Evolutionary conservation across 2,113 vertebrate genomes (phyloP), one percentile per base, ranked within the genome.

Genomic region (Ptychochromis oligacanthus): DNA sequence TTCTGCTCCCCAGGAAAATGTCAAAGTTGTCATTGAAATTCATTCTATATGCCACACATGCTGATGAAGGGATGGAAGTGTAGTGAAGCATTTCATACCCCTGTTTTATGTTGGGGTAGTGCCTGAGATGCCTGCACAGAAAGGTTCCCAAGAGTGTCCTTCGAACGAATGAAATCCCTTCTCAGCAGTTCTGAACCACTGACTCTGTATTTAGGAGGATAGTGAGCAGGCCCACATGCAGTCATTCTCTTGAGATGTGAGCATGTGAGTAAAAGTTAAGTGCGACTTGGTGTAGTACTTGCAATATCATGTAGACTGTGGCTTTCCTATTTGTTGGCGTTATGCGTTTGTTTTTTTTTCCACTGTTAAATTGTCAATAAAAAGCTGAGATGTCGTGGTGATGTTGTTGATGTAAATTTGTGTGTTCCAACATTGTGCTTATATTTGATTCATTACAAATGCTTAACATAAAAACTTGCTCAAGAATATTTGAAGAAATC

Each of bases 21-120:
- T 92, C 92, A 92, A 87, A 77, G 90, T 90, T 90, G 90, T 92
- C 85, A 85, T 88, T 92, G 93, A 89, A 89, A 92, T 90, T 91
- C 90, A 72, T 78, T 90, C 86, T 89, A 84, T 90, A 90, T 88
- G 90, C 86, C 82, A 86, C 81, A 92, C 87, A 92, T 93, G 90
- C 93, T 90, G 91, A 94, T 93, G 92, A 91, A 91, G 90, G 83
- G 75, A 83, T 56, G 54, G 67, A 80, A 2, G 90, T 34, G 82
- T 67, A 72, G 74, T 49, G 74, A 78, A 86, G 89, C 89, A 81
- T 91, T 90, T 91, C 83, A 91, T 82, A 77, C 70, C 77, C 43
- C 77, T 79, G 85, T 88, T 91, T 94, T 89, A 88, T 92, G 89
- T 90, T 83, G 62, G 59, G 82, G 52, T 78, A 55, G 87, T 26